These are phyloP conservation scores for Clinocottus analis DNA, from an alignment of 2,113 vertebrate genomes.

Conservation along the genomic window DNA sequence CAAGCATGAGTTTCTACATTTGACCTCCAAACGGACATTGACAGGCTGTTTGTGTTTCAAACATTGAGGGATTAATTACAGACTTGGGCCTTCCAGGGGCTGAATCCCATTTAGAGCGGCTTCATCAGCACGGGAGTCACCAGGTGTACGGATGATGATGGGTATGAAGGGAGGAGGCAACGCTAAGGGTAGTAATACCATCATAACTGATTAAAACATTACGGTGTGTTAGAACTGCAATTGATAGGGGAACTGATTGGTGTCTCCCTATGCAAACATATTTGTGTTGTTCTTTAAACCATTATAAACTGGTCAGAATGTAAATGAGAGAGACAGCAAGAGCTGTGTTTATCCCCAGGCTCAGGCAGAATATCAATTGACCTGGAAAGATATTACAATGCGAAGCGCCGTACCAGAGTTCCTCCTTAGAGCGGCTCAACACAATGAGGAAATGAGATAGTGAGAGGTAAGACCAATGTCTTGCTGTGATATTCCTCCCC, in stretches of 20 bases:
- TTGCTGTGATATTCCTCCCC: conserved; percentile 5
- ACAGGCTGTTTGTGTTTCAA: conserved; percentile 47
- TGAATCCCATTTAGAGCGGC: conserved; percentile 58
- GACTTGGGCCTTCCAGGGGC: conserved; percentile 19
- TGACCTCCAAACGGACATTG: conserved; percentile 37
- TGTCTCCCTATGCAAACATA: conserved; percentile 2
- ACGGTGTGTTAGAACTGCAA: conserved; percentile 21
- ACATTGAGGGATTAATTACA: conserved; percentile 60
- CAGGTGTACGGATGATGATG: conserved; percentile 57
- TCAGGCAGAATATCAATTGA: conserved; percentile 61
- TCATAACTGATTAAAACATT: conserved; percentile 50
- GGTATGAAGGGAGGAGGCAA: conserved; percentile 34
- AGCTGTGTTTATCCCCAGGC: conserved; percentile 28
- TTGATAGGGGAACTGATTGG: conserved; percentile 38
- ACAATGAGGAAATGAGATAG: conserved; percentile 54
- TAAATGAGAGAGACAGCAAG: conserved; percentile 40
- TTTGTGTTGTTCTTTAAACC: conserved; percentile 14
- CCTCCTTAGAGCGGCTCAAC: conserved; percentile 39
- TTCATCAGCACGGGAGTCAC: conserved; percentile 47
- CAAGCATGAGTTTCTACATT: background rate
- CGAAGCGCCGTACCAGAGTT: conserved; percentile 23
- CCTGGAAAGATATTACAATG: conserved; percentile 52
- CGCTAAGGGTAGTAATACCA: conserved; percentile 43
- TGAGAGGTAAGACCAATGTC: conserved; percentile 48
- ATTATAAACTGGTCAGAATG: conserved; percentile 31